Base-by-base conservation (phyloP, 2,797 vertebrate species). In the Enteromius afrohamiltoni region DNA sequence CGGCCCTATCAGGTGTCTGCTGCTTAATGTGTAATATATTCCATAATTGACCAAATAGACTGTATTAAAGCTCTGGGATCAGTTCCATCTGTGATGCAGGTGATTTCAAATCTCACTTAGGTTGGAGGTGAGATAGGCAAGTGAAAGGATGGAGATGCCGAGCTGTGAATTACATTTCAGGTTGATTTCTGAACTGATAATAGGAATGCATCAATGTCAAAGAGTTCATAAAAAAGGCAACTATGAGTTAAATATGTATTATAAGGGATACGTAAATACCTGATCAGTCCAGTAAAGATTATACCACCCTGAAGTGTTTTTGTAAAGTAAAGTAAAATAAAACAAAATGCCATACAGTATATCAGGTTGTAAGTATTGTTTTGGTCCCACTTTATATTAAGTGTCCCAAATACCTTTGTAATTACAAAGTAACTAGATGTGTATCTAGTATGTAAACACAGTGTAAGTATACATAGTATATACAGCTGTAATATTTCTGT, bases 21-120 rank as follows among this genome's bases (percentile, higher is more conserved):
- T 37, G 40, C 2, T 71, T 78, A 45, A 78, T 76, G 21, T n/a
- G 1, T 17, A 45, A 51, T 51, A 14, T 49, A 51, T 34, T 82
- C n/a, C 47, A 75, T 67, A 64, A 75, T 53, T 75, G 58, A 75
- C 9, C 16, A 82, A 42, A 70, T 3, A 42, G 45, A 82, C 55
- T 37, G 42, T 31, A 53, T 75, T 74, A 21, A 79, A 67, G 26
- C 77, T 37, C 42, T 79, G 19, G 13, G 47, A 82, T 82, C 45
- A 40, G 42, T 53, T 64, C 29, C 42, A 75, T 40, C 21, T 40
- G 42, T 37, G 23, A 58, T 49, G 21, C 58, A 64, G 51, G 19
- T 16, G 0, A 60, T 76, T 45, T 70, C 9, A 47, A 45, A 71
- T 80, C 49, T 62, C 37, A 70, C 53, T 65, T 37, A 13, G 8